Evolutionary conservation across 2,113 vertebrate genomes (phyloP), one percentile per base, ranked within the genome.

Genomic region (Mugil cephalus): DNA sequence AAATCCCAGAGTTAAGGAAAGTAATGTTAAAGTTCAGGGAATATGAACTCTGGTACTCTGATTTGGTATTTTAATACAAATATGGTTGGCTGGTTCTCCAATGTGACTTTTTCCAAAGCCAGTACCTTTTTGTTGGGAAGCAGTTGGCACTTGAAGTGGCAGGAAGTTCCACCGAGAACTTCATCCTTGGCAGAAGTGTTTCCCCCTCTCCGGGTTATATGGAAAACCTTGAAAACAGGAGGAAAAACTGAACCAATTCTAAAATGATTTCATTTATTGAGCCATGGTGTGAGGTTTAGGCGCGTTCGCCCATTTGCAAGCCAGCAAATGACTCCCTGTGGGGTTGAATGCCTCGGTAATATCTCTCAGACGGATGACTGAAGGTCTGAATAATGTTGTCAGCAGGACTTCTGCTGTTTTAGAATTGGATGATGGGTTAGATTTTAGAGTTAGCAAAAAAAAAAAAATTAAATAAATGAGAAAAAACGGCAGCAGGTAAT

Each of bases 301-400:
- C 74, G 82, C 63, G 30, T 62, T 65, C 21, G 4, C 47, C 30
- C 47, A 39, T 75, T 70, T 83, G 47, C 43, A 7, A 39, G 39
- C 30, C 48, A 66, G 82, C 70, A 50, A 65, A 79, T 35, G 50
- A 67, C 69, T 67, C 45, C 30, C 56, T 84, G 81, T 73, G 58
- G 69, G 53, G 64, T 65, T 67, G 81, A 88, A 83, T 77, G 88
- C 90, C 74, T 80, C 18, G 9, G 56, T 48, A 52, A 63, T 10
- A 21, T 53, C 64, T 70, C 19, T 51, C 8, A 15, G 5, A 58
- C 24, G 30, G 55, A 51, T 10, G 62, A 80, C 54, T 47, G 66
- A 60, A 36, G 35, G 62, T 68, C 21, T 19, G 54, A 69, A 59
- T 69, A n/a, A 53, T 35, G 72, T 5, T 35, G n/a, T 69, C 65